These are phyloP conservation scores for Eutrigla gurnardus DNA, from an alignment of 2,797 vertebrate genomes.

Conservation along the genomic window DNA sequence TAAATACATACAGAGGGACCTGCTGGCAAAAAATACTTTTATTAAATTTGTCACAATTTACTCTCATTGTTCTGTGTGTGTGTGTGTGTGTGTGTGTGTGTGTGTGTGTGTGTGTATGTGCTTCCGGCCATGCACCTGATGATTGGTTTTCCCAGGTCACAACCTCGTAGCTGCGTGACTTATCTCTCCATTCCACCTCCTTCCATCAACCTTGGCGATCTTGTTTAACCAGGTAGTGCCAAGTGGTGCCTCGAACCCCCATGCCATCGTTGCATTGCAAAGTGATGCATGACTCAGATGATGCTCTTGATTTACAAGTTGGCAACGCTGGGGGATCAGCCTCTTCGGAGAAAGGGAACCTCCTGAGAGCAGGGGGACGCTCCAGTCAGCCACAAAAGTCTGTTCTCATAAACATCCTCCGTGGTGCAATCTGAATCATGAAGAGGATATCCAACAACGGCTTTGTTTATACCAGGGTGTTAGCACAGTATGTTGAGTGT, in stretches of 20 bases:
- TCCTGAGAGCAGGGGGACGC: constrained; percentile 32
- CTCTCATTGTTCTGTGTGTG: too few species aligned
- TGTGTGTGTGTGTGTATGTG: too few species aligned
- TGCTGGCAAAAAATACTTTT: too few species aligned
- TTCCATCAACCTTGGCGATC: constrained; percentile 38
- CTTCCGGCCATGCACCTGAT: neutral
- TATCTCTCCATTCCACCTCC: constrained; percentile 36
- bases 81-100: too few species aligned
- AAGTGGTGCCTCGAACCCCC: constrained; percentile 12
- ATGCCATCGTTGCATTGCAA: constrained; percentile 16
- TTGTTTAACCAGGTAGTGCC: constrained; percentile 35
- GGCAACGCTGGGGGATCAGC: constrained; percentile 23
- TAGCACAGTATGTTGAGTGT: constrained; percentile 53
- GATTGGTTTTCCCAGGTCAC: constrained; percentile 46
- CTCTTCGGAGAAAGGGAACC: constrained; percentile 42
- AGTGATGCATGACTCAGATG: constrained; percentile 40
- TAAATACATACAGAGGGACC: too few species aligned
- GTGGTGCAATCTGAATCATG: constrained; percentile 54
- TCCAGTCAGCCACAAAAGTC: constrained; percentile 22
- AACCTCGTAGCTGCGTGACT: constrained; percentile 43
- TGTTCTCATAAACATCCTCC: constrained; percentile 47
- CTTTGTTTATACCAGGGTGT: constrained; percentile 54
- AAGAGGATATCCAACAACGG: constrained; percentile 28
- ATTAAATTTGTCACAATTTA: too few species aligned
- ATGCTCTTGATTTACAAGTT: constrained; percentile 46